Base-by-base conservation (phyloP, 2,113 vertebrate species). In the Gnathonemus longibarbis region DNA sequence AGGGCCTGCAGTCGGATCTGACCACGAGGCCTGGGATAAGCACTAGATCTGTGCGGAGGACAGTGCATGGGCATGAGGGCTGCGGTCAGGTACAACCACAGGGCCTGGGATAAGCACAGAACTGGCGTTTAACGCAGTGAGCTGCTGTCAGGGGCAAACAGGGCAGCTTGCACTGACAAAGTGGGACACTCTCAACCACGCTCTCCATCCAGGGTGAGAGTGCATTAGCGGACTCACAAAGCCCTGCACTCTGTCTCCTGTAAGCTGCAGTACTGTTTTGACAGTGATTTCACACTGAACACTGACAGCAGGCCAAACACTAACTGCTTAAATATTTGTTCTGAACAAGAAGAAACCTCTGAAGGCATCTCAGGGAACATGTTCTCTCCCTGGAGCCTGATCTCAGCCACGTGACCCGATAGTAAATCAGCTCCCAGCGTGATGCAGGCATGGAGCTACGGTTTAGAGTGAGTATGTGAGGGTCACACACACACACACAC, bases 401-500 rank as follows among this genome's bases (percentile, higher is more conserved):
- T 50, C 35, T 89, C 49, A 31, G 17, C 46, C 74, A 56, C 45
- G 31, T 48, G 80, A 49, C 27, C 50, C 10, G 35, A 83, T 53
- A 83, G 88, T n/a, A 89, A 89, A 89, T 53, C 74, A 48, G 49
- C 77, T 42, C 70, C 17, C 24, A 84, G 80, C 10, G 70, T 42
- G 42, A 90, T 90, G 92, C 92, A 46, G n/a, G 85, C n/a, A 35
- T 52, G 11, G 49, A 87, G 92, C 86, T 50, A 24, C 0, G 21
- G 83, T n/a, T 0, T 45, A 45, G 21, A 24, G 15, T n/a, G 9
- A 85, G 83, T 80, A 7, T 35, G 35, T 49, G 45, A 85, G 39
- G 83, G 62, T n/a, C 19, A 85, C 0, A 85, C 45, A n/a, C 11
- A 48, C 21, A 31, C 56, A n/a, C 6, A 58, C 6, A 62, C 24